phyloP scores from a whole-genome alignment of 2,888 invertebrate species.

The Orthosia cruda region DNA sequence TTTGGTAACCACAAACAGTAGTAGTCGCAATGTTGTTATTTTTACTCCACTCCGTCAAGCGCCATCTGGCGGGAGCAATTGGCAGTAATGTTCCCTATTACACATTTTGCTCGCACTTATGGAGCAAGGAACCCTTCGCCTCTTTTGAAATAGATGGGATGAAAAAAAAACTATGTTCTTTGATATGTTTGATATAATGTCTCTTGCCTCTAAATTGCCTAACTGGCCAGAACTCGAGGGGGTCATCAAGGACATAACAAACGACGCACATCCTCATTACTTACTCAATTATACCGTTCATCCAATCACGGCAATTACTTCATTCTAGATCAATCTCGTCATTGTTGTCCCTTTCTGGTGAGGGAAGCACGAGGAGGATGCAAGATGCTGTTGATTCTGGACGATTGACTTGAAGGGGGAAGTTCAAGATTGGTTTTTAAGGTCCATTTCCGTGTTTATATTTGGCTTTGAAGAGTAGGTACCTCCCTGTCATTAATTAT shows the following conservation, averaged over 20 bases:
- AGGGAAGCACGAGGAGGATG: not conserved
- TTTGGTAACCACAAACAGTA: too few relatives aligned
- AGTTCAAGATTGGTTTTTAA: slow-evolving; percentile 22
- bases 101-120: too few relatives aligned
- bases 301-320: slow-evolving; percentile 70
- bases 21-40: too few relatives aligned
- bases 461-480: not conserved
- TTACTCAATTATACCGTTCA: slow-evolving; percentile 69
- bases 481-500: not conserved
- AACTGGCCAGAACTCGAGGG: slow-evolving; percentile 18
- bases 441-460: slow-evolving; percentile 17
- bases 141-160: too few relatives aligned
- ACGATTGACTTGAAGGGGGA: slow-evolving; percentile 30
- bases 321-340: slow-evolving; percentile 36
- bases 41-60: too few relatives aligned
- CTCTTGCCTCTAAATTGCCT: not conserved
- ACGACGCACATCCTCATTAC: slow-evolving; percentile 74
- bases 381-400: slow-evolving; percentile 5
- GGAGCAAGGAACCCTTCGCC: too few relatives aligned
- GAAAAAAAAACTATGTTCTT: too few relatives aligned
- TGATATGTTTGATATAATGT: too few relatives aligned
- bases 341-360: slow-evolving; percentile 5
- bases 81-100: too few relatives aligned
- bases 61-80: too few relatives aligned
- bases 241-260: slow-evolving; percentile 55